Evolutionary conservation across 2,113 vertebrate genomes (phyloP).

Genomic region (Proteles cristata): DNA sequence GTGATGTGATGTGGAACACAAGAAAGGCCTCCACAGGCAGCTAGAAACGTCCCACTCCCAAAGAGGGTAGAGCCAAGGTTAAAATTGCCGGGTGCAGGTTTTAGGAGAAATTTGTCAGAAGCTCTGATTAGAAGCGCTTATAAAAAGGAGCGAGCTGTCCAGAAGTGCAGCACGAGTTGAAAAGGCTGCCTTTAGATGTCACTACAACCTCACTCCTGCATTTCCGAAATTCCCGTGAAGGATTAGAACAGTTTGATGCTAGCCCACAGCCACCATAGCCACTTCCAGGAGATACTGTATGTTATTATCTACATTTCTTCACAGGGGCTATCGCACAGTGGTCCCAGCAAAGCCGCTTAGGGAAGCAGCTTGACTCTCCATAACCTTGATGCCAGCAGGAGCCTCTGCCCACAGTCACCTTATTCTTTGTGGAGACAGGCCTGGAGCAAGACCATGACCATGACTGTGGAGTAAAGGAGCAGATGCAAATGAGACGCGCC

Average conservation of each 20-base stretch:
- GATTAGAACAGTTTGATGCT: slow-evolving; percentile 82
- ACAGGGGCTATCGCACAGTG: slow-evolving; percentile 87
- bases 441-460: slow-evolving; percentile 86
- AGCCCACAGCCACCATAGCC: slow-evolving; percentile 78
- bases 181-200: slow-evolving; percentile 97
- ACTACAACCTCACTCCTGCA: slow-evolving; percentile 94
- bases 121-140: slow-evolving; percentile 44
- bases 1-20: neutral
- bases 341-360: slow-evolving; percentile 91
- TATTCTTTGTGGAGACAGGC: slow-evolving; percentile 90
- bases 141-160: slow-evolving; percentile 69
- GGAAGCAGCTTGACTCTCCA: slow-evolving; percentile 90
- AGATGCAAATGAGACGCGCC: slow-evolving; percentile 92
- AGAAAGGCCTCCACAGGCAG: neutral
- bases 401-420: slow-evolving; percentile 87
- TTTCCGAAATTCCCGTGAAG: slow-evolving; percentile 86
- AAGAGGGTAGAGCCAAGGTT: neutral
- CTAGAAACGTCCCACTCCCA: neutral
- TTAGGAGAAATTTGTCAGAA: neutral
- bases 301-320: slow-evolving; percentile 91
- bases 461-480: slow-evolving; percentile 75
- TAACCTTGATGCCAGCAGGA: slow-evolving; percentile 88
- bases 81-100: neutral
- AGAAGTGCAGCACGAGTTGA: slow-evolving; percentile 70
- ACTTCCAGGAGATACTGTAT: slow-evolving; percentile 80